These are phyloP conservation scores for Nomia melanderi DNA, from an alignment of 1,140 invertebrate species.

Conservation along the genomic window DNA sequence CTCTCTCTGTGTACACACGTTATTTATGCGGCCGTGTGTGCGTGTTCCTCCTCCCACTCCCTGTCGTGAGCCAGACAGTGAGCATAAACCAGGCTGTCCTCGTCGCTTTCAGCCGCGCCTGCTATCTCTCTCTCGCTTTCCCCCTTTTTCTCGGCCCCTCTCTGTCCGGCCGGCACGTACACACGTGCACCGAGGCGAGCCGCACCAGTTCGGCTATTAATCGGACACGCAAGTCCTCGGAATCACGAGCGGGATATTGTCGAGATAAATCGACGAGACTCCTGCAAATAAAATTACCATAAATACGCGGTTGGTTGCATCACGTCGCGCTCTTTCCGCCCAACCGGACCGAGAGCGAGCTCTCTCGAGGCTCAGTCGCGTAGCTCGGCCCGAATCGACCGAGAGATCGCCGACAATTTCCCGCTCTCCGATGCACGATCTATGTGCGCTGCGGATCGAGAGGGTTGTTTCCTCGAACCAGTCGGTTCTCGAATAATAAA, in stretches of 20 bases:
- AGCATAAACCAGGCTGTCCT: slow-evolving; percentile 43
- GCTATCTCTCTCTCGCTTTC: background rate
- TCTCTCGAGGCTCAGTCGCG: background rate
- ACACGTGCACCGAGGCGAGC: background rate
- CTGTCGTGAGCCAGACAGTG: slow-evolving; percentile 33
- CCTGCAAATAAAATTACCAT: slow-evolving; percentile 47
- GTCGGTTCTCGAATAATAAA: too few relatives aligned
- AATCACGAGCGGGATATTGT: slow-evolving; percentile 47
- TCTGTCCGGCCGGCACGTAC: too few relatives aligned
- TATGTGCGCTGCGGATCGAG: too few relatives aligned
- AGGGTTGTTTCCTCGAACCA: too few relatives aligned
- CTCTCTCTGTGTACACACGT: slow-evolving; percentile 42
- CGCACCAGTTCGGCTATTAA: slow-evolving; percentile 33
- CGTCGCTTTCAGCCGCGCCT: background rate
- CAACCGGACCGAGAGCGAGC: background rate
- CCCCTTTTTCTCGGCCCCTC: too few relatives aligned
- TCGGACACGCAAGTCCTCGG: slow-evolving; percentile 41
- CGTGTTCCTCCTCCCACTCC: slow-evolving; percentile 47
- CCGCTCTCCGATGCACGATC: background rate
- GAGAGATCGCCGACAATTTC: background rate
- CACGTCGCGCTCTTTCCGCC: background rate
- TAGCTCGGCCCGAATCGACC: background rate
- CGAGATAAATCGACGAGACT: slow-evolving; percentile 44
- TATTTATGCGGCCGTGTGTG: slow-evolving; percentile 46
- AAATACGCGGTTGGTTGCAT: slow-evolving; percentile 32